Evolutionary conservation across 2,888 invertebrate species (phyloP).

Genomic region (Ashinkailepas kermadecensis): DNA sequence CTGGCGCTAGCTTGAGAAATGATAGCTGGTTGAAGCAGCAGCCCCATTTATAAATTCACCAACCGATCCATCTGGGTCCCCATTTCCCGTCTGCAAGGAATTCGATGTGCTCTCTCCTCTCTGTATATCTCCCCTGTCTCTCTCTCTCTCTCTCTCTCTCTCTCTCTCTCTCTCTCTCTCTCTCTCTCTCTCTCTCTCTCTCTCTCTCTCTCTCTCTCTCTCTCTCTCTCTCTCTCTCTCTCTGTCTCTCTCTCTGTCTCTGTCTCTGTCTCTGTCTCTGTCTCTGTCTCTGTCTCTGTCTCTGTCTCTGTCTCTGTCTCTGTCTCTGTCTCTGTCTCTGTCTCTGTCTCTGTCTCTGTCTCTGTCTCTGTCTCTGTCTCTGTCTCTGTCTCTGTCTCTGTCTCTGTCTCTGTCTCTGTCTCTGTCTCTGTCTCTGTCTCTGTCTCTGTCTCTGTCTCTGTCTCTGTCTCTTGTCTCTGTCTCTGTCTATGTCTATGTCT

Average conservation of each 20-base stretch:
- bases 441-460: no score
- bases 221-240: not conserved
- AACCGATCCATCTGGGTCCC: no score
- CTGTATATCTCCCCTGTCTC: not conserved
- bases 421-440: no score
- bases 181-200: not conserved
- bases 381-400: no score
- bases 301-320: not conserved
- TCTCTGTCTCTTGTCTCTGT: no score
- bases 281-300: not conserved
- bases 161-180: not conserved
- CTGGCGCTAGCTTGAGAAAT: no score
- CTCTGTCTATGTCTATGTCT: no score
- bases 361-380: slow-evolving; percentile 18
- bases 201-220: not conserved
- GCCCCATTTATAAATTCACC: no score
- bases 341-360: slow-evolving; percentile 15
- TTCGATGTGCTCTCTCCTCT: no score
- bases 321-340: not conserved
- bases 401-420: no score
- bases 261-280: not conserved
- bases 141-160: not conserved
- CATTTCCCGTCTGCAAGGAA: no score
- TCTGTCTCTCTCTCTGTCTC: not conserved
- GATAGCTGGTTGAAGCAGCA: no score